Conservation (phyloP, 2,888 invertebrate genomes). For the Tenthredo notha region DNA sequence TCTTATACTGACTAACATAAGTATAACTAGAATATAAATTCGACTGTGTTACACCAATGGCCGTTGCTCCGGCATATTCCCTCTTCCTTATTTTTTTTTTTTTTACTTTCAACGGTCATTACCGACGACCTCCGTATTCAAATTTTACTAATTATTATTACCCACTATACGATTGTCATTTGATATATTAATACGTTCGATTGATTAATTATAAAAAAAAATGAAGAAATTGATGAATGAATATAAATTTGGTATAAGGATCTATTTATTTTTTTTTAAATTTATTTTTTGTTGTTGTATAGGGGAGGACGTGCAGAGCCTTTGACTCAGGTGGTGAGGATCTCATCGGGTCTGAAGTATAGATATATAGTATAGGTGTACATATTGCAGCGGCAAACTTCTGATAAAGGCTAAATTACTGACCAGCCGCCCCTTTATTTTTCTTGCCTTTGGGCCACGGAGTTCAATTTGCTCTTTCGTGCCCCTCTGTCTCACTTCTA, state of each 20-base stretch:
- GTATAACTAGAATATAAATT: constrained; percentile 5
- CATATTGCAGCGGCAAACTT: constrained; percentile 58
- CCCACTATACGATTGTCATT: neutral
- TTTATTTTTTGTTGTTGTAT: no score
- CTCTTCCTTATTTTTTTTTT: neutral
- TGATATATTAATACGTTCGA: neutral
- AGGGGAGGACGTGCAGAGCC: neutral
- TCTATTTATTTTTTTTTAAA: neutral
- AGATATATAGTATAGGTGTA: neutral
- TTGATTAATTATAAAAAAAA: neutral
- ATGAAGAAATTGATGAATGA: neutral
- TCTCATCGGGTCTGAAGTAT: neutral
- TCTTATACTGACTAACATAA: neutral
- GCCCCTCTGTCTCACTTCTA: constrained; percentile 56
- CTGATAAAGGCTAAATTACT: constrained; percentile 71
- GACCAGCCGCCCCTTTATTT: constrained; percentile 69
- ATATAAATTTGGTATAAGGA: neutral
- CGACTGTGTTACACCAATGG: neutral
- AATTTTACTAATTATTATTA: constrained; percentile 5
- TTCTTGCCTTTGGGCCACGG: constrained; percentile 63
- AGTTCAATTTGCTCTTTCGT: constrained; percentile 52
- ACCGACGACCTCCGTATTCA: constrained; percentile 14
- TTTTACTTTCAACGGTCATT: neutral
- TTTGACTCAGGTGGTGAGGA: constrained; percentile 5
- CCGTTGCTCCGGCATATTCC: neutral